Evolutionary conservation across 2,113 vertebrate species (phyloP).

Genomic region (Mesocricetus auratus): DNA sequence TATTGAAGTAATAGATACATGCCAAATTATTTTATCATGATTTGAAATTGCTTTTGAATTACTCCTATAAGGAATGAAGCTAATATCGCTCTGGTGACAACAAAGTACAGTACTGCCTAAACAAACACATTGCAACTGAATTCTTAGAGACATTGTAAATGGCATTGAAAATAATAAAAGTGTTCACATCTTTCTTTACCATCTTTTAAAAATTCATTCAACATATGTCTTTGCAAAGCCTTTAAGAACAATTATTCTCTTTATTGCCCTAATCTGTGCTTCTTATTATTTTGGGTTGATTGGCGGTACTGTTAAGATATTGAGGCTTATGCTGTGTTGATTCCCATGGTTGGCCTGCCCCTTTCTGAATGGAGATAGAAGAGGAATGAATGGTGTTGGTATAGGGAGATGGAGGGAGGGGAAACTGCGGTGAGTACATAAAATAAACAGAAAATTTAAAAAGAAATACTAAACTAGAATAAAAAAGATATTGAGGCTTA

Average conservation of each 20-base stretch:
- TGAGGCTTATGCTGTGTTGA: neutral
- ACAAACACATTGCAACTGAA: neutral
- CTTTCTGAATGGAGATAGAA: no score
- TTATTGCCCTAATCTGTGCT: neutral
- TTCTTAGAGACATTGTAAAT: conserved; percentile 61
- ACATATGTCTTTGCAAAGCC: neutral
- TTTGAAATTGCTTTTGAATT: conserved; percentile 45
- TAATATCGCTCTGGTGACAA: conserved; percentile 57
- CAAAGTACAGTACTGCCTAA: conserved; percentile 17
- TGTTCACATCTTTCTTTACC: neutral
- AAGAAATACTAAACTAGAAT: no score
- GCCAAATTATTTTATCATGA: conserved; percentile 36
- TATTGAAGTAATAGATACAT: conserved; percentile 14
- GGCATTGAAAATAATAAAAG: conserved; percentile 29
- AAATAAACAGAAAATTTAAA: no score
- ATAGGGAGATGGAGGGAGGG: no score
- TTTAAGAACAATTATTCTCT: conserved; percentile 32
- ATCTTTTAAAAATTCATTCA: conserved; percentile 26
- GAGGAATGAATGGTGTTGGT: no score
- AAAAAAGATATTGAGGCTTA: conserved; percentile 8
- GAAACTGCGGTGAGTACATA: no score
- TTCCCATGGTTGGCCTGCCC: no score
- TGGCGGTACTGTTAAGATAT: conserved; percentile 16
- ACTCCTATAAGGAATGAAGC: neutral
- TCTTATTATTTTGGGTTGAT: conserved; percentile 48